Evolutionary conservation across 2,797 vertebrate genomes (phyloP).

Genomic region (Threskiornis aethiopicus): DNA sequence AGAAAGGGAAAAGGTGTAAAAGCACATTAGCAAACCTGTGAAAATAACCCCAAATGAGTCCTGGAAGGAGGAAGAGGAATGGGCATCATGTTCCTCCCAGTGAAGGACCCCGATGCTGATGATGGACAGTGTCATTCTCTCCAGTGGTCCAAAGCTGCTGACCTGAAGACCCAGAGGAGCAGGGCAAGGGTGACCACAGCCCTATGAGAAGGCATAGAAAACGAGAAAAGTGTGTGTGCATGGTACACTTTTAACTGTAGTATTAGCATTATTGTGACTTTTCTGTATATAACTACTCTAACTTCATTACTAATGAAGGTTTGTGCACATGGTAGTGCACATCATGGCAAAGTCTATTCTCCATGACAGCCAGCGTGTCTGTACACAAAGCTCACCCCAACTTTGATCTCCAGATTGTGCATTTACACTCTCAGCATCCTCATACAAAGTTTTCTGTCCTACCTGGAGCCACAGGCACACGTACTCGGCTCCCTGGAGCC

Average conservation of each 20-base stretch:
- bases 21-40: accelerated
- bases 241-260: not conserved
- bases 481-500: not conserved
- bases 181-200: not conserved
- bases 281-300: not conserved
- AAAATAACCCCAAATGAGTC: not conserved
- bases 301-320: too few relatives aligned
- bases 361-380: not conserved
- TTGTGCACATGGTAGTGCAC: not conserved
- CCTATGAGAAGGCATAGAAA: not conserved
- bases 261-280: not conserved
- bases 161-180: not conserved
- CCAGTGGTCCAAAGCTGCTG: not conserved
- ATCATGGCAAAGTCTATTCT: not conserved
- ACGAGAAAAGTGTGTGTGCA: not conserved
- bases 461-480: accelerated
- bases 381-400: not conserved
- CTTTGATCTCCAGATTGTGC: not conserved
- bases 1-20: not conserved
- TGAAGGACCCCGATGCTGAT: accelerated
- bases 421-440: not conserved
- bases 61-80: not conserved
- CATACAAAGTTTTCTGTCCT: not conserved
- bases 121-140: accelerated
- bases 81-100: not conserved